A percentile compares a stretch with the other conserved stretches of the same genome.
phyloP scores from a whole-genome alignment of 2,113 vertebrate genomes.

The Excalfactoria chinensis region DNA sequence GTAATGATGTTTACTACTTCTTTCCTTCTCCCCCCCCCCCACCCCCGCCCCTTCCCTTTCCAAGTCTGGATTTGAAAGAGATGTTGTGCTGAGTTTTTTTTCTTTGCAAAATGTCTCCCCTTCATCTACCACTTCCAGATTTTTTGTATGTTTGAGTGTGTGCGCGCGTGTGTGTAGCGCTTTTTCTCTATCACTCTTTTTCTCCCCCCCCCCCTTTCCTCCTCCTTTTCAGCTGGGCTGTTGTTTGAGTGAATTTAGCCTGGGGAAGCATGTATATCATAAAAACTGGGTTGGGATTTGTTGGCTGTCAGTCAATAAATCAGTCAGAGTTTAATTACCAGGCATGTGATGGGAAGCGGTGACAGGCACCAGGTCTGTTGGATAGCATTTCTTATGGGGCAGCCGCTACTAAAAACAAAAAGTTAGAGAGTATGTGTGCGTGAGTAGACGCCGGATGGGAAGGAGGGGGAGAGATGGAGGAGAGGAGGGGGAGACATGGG shows the following conservation, averaged over 20 bases:
- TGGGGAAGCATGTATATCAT: conserved; percentile 90
- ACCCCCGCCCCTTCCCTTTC: background rate
- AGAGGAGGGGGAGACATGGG: background rate
- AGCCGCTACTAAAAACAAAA: conserved; percentile 76
- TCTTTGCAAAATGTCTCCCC: conserved; percentile 67
- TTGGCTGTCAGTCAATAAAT: conserved; percentile 97
- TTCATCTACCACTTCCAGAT: conserved; percentile 49
- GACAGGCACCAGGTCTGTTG: conserved; percentile 85
- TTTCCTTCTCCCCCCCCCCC: background rate
- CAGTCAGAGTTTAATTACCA: conserved; percentile 96
- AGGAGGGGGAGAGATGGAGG: background rate
- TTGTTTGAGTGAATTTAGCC: conserved; percentile 86
- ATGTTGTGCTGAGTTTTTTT: conserved; percentile 47
- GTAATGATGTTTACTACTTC: conserved; percentile 74
- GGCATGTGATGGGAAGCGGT: conserved; percentile 85
- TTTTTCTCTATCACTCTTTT: conserved; percentile 48
- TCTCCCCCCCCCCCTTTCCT: rapidly evolving
- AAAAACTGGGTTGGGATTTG: conserved; percentile 92
- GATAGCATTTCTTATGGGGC: conserved; percentile 85
- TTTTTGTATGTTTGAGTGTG: conserved; percentile 29
- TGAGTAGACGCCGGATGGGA: conserved; percentile 41
- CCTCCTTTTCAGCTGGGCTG: conserved; percentile 71
- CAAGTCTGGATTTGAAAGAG: conserved; percentile 65
- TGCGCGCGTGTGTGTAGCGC: background rate
- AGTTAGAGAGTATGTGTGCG: conserved; percentile 55